Conservation (phyloP, 2,797 vertebrate genomes). For the Sebastiscus tertius region DNA sequence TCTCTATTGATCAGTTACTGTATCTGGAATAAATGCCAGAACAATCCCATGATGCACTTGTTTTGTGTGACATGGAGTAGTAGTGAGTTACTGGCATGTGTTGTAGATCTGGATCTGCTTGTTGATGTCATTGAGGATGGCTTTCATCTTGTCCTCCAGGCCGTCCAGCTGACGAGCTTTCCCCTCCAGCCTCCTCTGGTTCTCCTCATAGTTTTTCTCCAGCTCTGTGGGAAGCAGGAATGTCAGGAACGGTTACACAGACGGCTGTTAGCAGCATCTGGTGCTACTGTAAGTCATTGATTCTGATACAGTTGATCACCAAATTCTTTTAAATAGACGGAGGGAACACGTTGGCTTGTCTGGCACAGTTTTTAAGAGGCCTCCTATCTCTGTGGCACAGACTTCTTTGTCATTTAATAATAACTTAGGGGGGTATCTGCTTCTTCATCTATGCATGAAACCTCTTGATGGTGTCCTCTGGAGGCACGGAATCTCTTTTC, state of each 20-base stretch:
- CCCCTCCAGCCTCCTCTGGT: conserved; percentile 89
- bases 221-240: conserved; percentile 80
- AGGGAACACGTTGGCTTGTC: not conserved
- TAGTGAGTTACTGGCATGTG: conserved; percentile 90
- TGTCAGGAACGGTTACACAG: conserved; percentile 1
- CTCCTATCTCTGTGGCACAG: not conserved
- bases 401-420: not conserved
- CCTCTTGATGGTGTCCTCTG: not conserved
- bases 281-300: not conserved
- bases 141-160: conserved; percentile 94
- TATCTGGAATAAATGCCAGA: not conserved
- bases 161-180: conserved; percentile 94
- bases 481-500: not conserved
- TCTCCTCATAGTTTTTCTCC: conserved; percentile 92
- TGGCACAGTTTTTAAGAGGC: not conserved
- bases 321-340: not conserved
- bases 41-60: not conserved
- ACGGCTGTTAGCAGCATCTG: not conserved
- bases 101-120: conserved; percentile 98
- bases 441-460: not conserved
- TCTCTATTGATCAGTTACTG: not conserved
- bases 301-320: not conserved
- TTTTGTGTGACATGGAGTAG: not conserved
- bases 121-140: conserved; percentile 93
- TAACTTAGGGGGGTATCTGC: not conserved